Percentiles rank a stretch among this genome's conserved stretches.
Evolutionary conservation across 2,113 vertebrate genomes (phyloP).

Genomic region (Protomyctophum bolini): DNA sequence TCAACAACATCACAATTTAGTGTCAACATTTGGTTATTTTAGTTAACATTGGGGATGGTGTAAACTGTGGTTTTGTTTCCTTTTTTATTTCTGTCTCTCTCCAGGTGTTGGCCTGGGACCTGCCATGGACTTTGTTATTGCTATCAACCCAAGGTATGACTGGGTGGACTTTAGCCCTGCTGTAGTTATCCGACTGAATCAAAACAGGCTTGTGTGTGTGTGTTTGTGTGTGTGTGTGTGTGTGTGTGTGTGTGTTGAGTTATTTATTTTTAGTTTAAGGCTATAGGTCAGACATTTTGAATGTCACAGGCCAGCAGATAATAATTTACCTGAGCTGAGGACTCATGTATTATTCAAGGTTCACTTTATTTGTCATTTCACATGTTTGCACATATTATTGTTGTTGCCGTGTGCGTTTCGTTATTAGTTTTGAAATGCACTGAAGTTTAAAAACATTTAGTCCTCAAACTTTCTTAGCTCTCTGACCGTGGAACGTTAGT

Average conservation of each 20-base stretch:
- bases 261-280: too few species aligned
- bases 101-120: conserved; percentile 92
- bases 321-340: too few species aligned
- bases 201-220: not conserved
- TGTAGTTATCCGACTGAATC: not conserved
- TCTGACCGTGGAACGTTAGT: not conserved
- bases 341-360: too few species aligned
- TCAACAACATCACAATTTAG: too few species aligned
- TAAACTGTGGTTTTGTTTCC: not conserved
- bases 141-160: conserved; percentile 90
- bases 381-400: too few species aligned
- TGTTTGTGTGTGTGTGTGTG: too few species aligned
- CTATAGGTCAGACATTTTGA: too few species aligned
- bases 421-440: too few species aligned
- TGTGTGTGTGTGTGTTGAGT: not conserved
- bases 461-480: not conserved
- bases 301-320: too few species aligned
- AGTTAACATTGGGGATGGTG: not conserved
- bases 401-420: too few species aligned
- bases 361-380: too few species aligned
- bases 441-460: not conserved
- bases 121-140: conserved; percentile 88
- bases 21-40: too few species aligned
- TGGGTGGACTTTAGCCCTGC: not conserved
- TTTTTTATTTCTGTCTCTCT: conserved; percentile 1